phyloP scores from a whole-genome alignment of 2,888 invertebrate species.

The Hydrotaea cyrtoneurina region DNA sequence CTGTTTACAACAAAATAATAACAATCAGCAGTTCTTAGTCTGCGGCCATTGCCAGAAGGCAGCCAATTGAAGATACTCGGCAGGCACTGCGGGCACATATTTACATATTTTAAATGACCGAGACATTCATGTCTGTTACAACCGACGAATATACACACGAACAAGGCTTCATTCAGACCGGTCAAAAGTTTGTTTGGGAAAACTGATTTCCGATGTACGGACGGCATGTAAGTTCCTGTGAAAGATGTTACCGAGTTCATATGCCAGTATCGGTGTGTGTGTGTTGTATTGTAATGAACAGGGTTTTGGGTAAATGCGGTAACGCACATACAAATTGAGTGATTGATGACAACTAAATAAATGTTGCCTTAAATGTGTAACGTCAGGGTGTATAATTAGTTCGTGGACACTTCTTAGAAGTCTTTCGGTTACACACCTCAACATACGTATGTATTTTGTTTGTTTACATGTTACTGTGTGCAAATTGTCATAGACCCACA shows the following conservation, averaged over 20 bases:
- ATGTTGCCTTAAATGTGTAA: too few relatives aligned
- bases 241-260: too few relatives aligned
- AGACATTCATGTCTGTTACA: neutral
- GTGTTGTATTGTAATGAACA: too few relatives aligned
- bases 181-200: neutral
- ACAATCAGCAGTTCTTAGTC: neutral
- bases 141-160: neutral
- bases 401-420: too few relatives aligned
- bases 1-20: neutral
- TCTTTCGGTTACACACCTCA: too few relatives aligned
- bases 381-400: too few relatives aligned
- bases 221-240: constrained; percentile 29
- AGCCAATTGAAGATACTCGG: neutral
- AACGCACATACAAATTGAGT: neutral
- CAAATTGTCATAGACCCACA: too few relatives aligned
- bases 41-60: neutral
- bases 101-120: neutral
- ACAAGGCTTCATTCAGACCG: constrained; percentile 12
- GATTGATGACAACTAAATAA: neutral
- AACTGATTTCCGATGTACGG: constrained; percentile 18
- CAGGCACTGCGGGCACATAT: neutral
- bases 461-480: too few relatives aligned
- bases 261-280: neutral
- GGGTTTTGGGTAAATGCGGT: neutral
- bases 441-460: too few relatives aligned